These are phyloP conservation scores for roundworm (Caenorhabditis elegans) DNA, from an alignment of 1,140 invertebrate species.

Conservation along the genomic window DNA sequence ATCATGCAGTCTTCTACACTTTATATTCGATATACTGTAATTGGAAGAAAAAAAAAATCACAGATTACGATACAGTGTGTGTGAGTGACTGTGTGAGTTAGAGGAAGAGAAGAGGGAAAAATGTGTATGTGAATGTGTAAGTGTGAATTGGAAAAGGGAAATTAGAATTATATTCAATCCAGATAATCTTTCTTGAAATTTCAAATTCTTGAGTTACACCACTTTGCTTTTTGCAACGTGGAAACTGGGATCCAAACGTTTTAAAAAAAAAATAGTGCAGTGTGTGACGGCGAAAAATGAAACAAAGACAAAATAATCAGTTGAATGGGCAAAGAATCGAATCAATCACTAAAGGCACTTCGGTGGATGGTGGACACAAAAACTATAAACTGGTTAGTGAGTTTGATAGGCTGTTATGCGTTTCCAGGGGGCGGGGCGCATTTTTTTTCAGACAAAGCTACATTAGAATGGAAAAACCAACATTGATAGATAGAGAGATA, in stretches of 20 bases:
- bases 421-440: not conserved
- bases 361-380: constrained; percentile 23
- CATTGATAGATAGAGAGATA: constrained; percentile 28
- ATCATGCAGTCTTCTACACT: not conserved
- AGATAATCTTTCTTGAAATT: too few species aligned
- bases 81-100: not conserved
- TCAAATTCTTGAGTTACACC: too few species aligned
- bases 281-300: not conserved
- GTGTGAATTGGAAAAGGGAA: not conserved
- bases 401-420: not conserved
- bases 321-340: not conserved
- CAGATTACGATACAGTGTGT: not conserved
- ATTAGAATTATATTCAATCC: too few species aligned
- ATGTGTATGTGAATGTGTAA: not conserved
- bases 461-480: constrained; percentile 32
- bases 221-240: too few species aligned
- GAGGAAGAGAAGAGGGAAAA: not conserved
- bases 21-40: too few species aligned
- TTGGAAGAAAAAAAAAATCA: not conserved
- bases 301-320: constrained; percentile 5
- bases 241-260: too few species aligned
- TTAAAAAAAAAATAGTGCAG: not conserved
- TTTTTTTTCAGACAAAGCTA: not conserved
- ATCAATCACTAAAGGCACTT: constrained; percentile 27
- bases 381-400: constrained; percentile 27